Base-by-base conservation (phyloP, 2,888 invertebrate genomes). In the Creontiades dilutus region DNA sequence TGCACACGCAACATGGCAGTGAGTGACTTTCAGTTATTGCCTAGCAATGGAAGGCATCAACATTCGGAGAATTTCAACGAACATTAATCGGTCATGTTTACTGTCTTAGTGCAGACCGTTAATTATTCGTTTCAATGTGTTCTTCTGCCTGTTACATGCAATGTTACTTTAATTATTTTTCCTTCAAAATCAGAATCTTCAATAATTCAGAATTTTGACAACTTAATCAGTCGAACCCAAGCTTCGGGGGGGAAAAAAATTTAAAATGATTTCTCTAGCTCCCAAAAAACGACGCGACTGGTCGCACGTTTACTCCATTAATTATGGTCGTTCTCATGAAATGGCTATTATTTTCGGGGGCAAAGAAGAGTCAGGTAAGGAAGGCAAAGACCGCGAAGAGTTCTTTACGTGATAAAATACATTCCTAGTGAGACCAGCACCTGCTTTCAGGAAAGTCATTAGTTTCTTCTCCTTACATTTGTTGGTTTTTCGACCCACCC, bases 361-460 rank as follows among this genome's bases (percentile, higher is more conserved):
- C 52, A 23, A 52, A 68, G 23, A 68, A 68, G 52, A 16, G 13
- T 52, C 68, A 68, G 68, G 57, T 23, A 55, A n/a, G 55, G 14
- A n/a, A 61, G 68, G n/a, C 13, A 47, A n/a, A 57, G 47, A 19
- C 61, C 47, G 23, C 48, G 27, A 80, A 46, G 28, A 11, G 81
- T 84, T 89, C 75, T 75, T 89, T 75, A 84, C 68, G 61, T 84
- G 68, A 84, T 89, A 61, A 89, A 89, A 89, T 89, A 89, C 82
- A 89, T 89, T 89, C 84, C 84, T 88, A 48, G 80, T n/a, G 75
- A 80, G 19, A 46, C 28, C n/a, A 82, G 89, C 89, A 89, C 89
- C 89, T 89, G 89, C 89, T 89, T 82, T 89, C 89, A 75, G 89
- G 55, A 68, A 68, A 89, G 84, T 84, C 89, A 89, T 89, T 89